phyloP scores from a whole-genome alignment of 2,797 vertebrate genomes.

The Channa striata region DNA sequence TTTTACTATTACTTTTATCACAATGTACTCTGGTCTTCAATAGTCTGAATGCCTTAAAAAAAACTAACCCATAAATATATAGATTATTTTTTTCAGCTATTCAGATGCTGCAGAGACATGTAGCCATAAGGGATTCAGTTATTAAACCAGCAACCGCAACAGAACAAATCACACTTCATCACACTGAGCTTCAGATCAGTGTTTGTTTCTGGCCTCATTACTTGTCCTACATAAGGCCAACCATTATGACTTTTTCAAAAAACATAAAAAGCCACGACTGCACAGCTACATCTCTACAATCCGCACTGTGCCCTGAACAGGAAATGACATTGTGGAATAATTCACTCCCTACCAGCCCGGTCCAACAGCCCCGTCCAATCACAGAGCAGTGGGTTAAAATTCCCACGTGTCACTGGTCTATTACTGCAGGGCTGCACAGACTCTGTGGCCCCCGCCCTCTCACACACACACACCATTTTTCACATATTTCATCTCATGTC shows the following conservation, averaged over 20 bases:
- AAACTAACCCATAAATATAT: too few species aligned
- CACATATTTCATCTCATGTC: slow-evolving; percentile 75
- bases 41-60: too few species aligned
- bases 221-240: slow-evolving; percentile 3
- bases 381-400: slow-evolving; percentile 38
- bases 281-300: slow-evolving; percentile 20
- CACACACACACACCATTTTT: slow-evolving; percentile 42
- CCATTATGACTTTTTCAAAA: slow-evolving; percentile 20
- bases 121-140: not conserved
- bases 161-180: slow-evolving; percentile 15
- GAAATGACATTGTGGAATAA: slow-evolving; percentile 56
- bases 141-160: slow-evolving; percentile 1
- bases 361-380: slow-evolving; percentile 58
- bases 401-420: slow-evolving; percentile 59
- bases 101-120: too few species aligned
- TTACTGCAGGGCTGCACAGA: slow-evolving; percentile 55
- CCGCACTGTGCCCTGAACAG: slow-evolving; percentile 23
- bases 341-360: slow-evolving; percentile 30
- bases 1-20: too few species aligned
- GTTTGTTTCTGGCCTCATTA: slow-evolving; percentile 18
- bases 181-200: slow-evolving; percentile 11
- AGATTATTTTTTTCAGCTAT: too few species aligned
- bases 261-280: slow-evolving; percentile 1
- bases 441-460: slow-evolving; percentile 24
- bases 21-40: too few species aligned